Evolutionary conservation across 2,113 vertebrate genomes (phyloP), one percentile per base, ranked within the genome.

Genomic region (Galbula dea): DNA sequence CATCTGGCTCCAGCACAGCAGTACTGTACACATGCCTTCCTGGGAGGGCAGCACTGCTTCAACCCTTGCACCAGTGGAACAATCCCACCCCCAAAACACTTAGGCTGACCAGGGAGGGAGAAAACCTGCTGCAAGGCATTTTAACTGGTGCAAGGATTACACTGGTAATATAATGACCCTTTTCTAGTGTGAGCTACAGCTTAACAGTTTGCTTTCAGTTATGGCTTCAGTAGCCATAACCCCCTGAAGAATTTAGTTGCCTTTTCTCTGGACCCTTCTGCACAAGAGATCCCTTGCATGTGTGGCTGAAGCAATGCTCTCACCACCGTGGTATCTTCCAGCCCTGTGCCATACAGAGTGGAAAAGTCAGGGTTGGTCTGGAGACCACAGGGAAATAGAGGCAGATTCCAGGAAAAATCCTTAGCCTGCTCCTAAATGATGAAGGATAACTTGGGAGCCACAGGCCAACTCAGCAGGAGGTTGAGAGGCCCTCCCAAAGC

Each of bases 331-430:
- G 23, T 9, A 3, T 23, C 66, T 78, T n/a, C 78, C 81, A 79
- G 24, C n/a, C 19, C n/a, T 5, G 0, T 12, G 30, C 43, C 57
- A 0, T 62, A 36, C 5, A 1, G 4, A 10, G 11, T 10, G 22
- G 4, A 54, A 37, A 16, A n/a, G 34, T n/a, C 11, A 36, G 45
- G 45, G 21, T 7, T 83, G 2, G 2, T 49, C 48, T 88, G 83
- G 57, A 63, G 46, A 67, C 26, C 15, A 4, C 1, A 1, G 16
- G 8, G 9, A 2, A 49, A 10, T 3, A 20, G 30, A 79, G 27
- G 17, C 11, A 3, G 15, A 11, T 6, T 46, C 39, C 51, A 11
- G 36, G 27, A 51, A 29, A 59, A 54, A 36, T 20, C 43, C 58
- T 75, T 13, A 6, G 7, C 8, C 36, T 54, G 34, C 43, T 36